Percentiles rank a stretch among this genome's conserved stretches.
phyloP scores from a whole-genome alignment of 2,113 vertebrate genomes.

The Galeopterus variegatus region DNA sequence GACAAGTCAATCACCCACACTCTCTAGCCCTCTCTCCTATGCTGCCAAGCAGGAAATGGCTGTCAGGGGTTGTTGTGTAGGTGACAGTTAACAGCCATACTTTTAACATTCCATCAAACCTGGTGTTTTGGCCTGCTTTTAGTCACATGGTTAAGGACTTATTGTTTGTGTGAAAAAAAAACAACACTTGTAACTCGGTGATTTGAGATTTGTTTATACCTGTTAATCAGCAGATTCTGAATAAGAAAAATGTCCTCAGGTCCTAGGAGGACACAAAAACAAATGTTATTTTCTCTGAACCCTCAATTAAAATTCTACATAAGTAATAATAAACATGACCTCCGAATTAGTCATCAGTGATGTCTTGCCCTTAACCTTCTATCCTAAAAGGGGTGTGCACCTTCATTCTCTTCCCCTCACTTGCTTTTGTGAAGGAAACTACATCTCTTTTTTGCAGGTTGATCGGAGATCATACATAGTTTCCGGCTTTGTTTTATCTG shows the following conservation, averaged over 20 bases:
- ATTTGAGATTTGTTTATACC: conserved; percentile 69
- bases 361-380: not conserved
- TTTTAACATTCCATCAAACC: conserved; percentile 73
- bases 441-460: not conserved
- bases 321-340: conserved; percentile 58
- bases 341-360: conserved; percentile 18
- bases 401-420: conserved; percentile 39
- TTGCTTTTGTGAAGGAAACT: not conserved
- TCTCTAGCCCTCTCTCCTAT: conserved; percentile 12
- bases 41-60: conserved; percentile 70
- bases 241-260: conserved; percentile 27
- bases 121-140: conserved; percentile 64
- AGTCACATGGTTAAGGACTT: conserved; percentile 64
- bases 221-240: conserved; percentile 50
- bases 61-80: conserved; percentile 67
- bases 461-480: not conserved
- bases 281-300: conserved; percentile 58
- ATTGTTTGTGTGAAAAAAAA: conserved; percentile 57
- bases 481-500: conserved; percentile 51
- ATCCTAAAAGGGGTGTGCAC: not conserved
- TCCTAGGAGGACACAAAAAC: not conserved
- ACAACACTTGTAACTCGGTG: conserved; percentile 39
- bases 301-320: conserved; percentile 34
- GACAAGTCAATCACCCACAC: conserved; percentile 61
- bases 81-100: conserved; percentile 76